phyloP scores from a whole-genome alignment of 2,888 invertebrate genomes.

The Thalpophila matura region DNA sequence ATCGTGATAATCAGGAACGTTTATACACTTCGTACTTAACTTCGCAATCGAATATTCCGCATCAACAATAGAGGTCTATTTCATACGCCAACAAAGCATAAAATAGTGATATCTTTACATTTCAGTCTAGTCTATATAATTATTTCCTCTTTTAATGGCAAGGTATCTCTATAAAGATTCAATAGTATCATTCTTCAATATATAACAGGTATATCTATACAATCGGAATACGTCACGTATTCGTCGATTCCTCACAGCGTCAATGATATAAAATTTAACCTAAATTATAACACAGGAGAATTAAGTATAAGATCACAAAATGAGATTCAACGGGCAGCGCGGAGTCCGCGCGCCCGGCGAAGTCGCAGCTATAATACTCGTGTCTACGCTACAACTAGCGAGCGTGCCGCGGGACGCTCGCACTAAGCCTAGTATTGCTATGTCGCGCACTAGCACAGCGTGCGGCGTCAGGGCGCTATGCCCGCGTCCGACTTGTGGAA shows the following conservation, averaged over 20 bases:
- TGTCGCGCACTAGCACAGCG: constrained; percentile 91
- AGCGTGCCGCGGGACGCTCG: constrained; percentile 81
- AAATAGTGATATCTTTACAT: constrained; percentile 91
- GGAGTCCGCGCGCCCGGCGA: constrained; percentile 81
- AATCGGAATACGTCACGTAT: constrained; percentile 87
- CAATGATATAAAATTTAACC: constrained; percentile 91
- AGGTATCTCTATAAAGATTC: constrained; percentile 90
- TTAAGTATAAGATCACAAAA: constrained; percentile 91
- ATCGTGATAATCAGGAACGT: constrained; percentile 84
- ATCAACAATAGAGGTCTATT: constrained; percentile 87
- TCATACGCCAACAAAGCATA: constrained; percentile 90
- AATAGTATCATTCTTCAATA: constrained; percentile 89
- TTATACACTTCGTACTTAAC: constrained; percentile 77
- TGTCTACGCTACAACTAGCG: constrained; percentile 89
- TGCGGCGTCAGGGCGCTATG: constrained; percentile 94
- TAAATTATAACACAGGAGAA: constrained; percentile 91
- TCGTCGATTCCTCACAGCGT: constrained; percentile 89
- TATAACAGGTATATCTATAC: constrained; percentile 90
- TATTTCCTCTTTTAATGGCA: constrained; percentile 88
- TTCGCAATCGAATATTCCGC: constrained; percentile 80
- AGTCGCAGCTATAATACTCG: constrained; percentile 89
- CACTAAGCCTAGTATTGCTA: constrained; percentile 90
- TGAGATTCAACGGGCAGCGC: constrained; percentile 89
- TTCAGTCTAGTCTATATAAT: constrained; percentile 91
- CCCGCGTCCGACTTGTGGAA: constrained; percentile 96